Conservation (phyloP, 2,888 invertebrate species). For the Aelia acuminata region DNA sequence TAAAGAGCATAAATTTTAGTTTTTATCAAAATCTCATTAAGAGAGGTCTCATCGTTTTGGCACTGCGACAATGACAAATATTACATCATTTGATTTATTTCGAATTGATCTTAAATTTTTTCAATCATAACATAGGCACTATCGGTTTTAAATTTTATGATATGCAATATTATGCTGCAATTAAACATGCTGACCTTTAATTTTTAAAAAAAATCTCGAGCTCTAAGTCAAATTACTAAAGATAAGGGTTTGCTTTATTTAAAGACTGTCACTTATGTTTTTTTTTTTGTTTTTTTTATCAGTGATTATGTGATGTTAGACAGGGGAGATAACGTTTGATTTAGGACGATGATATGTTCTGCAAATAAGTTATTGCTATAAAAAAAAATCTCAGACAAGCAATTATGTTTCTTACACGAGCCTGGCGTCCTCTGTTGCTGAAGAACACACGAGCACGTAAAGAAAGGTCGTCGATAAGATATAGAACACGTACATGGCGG, state of each 20-base stretch:
- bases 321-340: background rate
- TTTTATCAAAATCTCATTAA: no score
- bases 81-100: no score
- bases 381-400: background rate
- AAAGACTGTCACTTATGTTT: background rate
- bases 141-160: no score
- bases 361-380: background rate
- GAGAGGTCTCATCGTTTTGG: no score
- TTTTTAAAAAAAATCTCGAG: background rate
- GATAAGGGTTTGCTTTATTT: background rate
- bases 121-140: no score
- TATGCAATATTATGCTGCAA: no score
- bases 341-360: background rate
- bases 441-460: background rate
- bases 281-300: no score
- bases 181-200: background rate
- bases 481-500: background rate
- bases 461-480: no score
- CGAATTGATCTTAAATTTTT: no score
- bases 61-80: no score
- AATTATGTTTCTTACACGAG: conserved; percentile 44
- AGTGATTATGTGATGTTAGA: background rate
- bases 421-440: conserved; percentile 50
- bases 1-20: no score
- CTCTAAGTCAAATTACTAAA: background rate